Evolutionary conservation across 2,797 vertebrate species (phyloP).

Genomic region (Pantherophis alleghaniensis): DNA sequence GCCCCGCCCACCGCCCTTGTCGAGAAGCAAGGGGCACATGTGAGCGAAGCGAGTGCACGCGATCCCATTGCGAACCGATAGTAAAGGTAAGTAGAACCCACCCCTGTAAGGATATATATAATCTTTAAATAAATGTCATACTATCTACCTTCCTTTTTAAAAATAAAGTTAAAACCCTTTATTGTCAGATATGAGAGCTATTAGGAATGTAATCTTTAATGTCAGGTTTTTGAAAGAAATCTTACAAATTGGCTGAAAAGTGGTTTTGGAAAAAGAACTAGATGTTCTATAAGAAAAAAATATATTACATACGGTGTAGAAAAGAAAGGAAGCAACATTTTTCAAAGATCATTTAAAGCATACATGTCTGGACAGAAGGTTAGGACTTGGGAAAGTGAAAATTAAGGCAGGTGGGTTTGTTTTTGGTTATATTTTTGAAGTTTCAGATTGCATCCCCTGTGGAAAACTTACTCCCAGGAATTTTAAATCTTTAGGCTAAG

Average conservation of each 20-base stretch:
- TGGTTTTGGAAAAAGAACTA: not conserved
- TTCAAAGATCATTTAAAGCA: not conserved
- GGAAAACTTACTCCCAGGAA: not conserved
- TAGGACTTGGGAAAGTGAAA: not conserved
- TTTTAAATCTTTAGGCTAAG: not conserved
- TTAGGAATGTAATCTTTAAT: not conserved
- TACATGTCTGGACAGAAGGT: not conserved
- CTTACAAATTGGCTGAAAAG: not conserved
- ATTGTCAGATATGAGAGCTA: not conserved
- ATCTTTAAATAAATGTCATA: not conserved
- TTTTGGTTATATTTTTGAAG: not conserved
- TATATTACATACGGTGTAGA: not conserved
- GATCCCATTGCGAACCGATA: too few relatives aligned
- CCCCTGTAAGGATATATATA: not conserved
- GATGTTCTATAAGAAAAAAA: not conserved
- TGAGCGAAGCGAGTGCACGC: accelerated
- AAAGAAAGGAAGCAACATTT: not conserved
- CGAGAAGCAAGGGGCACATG: too few relatives aligned
- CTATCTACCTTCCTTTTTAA: not conserved
- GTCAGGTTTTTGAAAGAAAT: not conserved
- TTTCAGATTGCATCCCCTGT: not conserved
- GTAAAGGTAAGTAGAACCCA: too few relatives aligned
- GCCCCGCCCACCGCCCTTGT: too few relatives aligned
- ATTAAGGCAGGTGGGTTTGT: not conserved
- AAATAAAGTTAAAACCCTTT: not conserved